Conservation (phyloP, 1,140 invertebrate genomes). For the Atopsyche davidsoni region DNA sequence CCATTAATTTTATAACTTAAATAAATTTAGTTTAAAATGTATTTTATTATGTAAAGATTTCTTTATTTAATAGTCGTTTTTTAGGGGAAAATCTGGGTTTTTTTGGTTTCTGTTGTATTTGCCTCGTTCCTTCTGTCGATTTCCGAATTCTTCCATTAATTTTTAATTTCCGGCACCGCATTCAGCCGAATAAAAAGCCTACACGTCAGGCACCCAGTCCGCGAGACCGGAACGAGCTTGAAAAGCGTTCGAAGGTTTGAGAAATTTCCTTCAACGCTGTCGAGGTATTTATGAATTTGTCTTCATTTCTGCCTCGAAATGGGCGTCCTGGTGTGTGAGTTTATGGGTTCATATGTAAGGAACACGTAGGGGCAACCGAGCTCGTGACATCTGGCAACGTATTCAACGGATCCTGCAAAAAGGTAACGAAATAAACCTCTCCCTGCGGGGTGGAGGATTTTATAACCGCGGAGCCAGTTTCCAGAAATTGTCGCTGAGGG, state of each 20-base stretch:
- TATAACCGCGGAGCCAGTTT: conserved; percentile 5
- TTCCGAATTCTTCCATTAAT: no score
- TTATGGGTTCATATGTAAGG: conserved; percentile 8
- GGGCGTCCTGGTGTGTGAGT: conserved; percentile 9
- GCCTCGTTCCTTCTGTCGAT: no score
- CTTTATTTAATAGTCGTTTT: no score
- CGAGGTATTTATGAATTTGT: conserved; percentile 5
- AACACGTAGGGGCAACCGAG: conserved; percentile 5
- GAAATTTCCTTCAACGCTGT: not conserved
- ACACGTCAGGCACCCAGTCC: no score
- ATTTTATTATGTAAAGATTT: no score
- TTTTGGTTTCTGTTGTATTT: no score
- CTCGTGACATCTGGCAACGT: conserved; percentile 18
- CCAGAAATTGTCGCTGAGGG: not conserved
- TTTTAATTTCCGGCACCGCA: no score
- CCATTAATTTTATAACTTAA: no score
- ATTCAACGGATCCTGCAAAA: conserved; percentile 13
- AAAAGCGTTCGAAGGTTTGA: not conserved
- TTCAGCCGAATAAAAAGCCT: no score
- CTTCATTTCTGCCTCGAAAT: conserved; percentile 5
- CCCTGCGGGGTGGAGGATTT: not conserved
- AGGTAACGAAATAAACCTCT: conserved; percentile 16
- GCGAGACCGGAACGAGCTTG: no score
- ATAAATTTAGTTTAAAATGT: no score
- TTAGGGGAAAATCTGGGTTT: no score